Evolutionary conservation across 2,797 vertebrate species (phyloP), one percentile per base, ranked within the genome.

Genomic region (Lepus oiostolus): DNA sequence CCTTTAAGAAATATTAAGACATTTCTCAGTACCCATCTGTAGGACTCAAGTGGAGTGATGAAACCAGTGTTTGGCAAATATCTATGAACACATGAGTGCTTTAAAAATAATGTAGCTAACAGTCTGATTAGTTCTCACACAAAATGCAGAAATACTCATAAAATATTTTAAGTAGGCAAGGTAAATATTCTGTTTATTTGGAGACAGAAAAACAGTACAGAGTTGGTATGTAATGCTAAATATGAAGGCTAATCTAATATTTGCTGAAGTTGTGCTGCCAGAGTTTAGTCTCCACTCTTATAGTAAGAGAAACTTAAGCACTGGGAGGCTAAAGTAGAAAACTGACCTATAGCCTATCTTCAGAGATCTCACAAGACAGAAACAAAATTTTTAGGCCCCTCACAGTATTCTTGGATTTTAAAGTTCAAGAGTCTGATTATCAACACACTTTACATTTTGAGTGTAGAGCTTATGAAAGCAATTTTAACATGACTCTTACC

Each of bases 401-500:
- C 14, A 60, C 3, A 84, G 32, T 88, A 28, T 68, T 89, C 28
- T 85, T 85, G 60, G 38, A 1, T 96, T 90, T 72, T 60, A 86
- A 95, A 88, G 32, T 80, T 90, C 60, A 96, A 91, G 24, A 93
- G 9, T 71, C 50, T 86, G 58, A 88, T 86, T 81, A 90, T 89
- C 35, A 80, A 88, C 86, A 83, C 3, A 87, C 14, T 35, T 77
- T 82, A 85, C 52, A 65, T 60, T 92, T 96, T 93, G 52, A 96
- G 85, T 79, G 50, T 0, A 90, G 26, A 63, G 19, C 6, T 92
- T 87, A 90, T 76, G 32, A 90, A 95, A 92, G 76, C 72, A 85
- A 85, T 80, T 87, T 95, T 74, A 92, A 70, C 47, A 93, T 94
- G 76, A 96, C 38, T 97, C 98, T 98, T 98, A 99, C 99, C 98